Conservation (phyloP, 1,140 invertebrate species). For the Bombus picipes region DNA sequence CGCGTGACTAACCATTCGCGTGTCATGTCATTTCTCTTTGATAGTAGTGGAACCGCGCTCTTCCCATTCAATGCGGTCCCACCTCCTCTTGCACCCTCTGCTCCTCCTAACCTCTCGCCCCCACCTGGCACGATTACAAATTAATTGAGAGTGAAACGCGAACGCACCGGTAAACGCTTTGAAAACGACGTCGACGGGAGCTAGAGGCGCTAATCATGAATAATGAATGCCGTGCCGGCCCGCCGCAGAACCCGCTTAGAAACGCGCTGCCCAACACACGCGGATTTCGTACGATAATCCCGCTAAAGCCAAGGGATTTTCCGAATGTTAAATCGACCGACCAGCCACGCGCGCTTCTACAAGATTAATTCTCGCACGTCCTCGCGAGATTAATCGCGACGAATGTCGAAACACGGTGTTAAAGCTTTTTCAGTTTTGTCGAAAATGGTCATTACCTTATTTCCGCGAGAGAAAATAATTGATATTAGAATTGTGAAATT, state of each 20-base stretch:
- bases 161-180: constrained; percentile 56
- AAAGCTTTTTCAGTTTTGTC: not conserved
- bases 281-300: constrained; percentile 22
- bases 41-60: constrained; percentile 19
- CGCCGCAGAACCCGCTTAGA: constrained; percentile 47
- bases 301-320: not conserved
- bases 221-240: constrained; percentile 60
- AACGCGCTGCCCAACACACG: constrained; percentile 8
- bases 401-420: not conserved
- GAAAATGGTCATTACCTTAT: not conserved
- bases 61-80: constrained; percentile 52
- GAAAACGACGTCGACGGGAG: constrained; percentile 50
- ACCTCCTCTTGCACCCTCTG: not conserved
- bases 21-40: constrained; percentile 69
- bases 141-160: constrained; percentile 71
- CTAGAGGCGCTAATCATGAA: constrained; percentile 65
- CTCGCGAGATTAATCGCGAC: not conserved
- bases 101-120: not conserved
- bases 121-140: constrained; percentile 56
- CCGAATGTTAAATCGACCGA: not conserved
- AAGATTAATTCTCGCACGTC: no score
- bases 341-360: not conserved
- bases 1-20: constrained; percentile 69
- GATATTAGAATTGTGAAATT: not conserved
- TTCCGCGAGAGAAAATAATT: not conserved